Percentiles rank a stretch among this genome's conserved stretches.
phyloP scores from a whole-genome alignment of 2,888 invertebrate species.

The Crepidodera aurea region DNA sequence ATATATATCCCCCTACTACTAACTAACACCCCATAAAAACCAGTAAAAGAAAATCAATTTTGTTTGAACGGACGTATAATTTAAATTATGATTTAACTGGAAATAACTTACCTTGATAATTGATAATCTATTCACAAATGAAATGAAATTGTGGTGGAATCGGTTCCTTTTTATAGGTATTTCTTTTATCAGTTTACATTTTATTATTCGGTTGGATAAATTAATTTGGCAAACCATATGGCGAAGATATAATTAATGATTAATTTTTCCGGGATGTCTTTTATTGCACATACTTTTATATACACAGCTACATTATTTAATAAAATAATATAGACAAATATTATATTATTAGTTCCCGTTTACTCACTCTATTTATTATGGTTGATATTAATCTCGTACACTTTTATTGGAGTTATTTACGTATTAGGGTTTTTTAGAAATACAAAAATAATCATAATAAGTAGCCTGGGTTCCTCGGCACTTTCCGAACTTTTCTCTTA shows the following conservation, averaged over 20 bases:
- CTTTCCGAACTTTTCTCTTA: too few relatives aligned
- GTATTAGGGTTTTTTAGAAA: too few relatives aligned
- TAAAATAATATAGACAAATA: conserved; percentile 18
- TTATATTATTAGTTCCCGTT: conserved; percentile 1
- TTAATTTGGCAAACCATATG: conserved; percentile 34
- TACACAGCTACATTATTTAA: conserved; percentile 9
- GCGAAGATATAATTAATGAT: conserved; percentile 26
- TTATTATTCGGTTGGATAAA: conserved; percentile 28
- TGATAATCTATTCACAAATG: background rate
- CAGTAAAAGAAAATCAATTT: too few relatives aligned
- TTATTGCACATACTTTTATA: conserved; percentile 18
- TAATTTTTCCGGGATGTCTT: conserved; percentile 6
- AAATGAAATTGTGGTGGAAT: background rate
- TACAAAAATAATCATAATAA: too few relatives aligned
- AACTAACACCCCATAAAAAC: too few relatives aligned
- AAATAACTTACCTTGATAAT: background rate
- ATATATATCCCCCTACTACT: too few relatives aligned
- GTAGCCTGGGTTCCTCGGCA: too few relatives aligned
- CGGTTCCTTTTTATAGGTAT: conserved; percentile 16
- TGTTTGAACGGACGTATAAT: too few relatives aligned
- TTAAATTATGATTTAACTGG: too few relatives aligned
- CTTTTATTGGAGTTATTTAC: too few relatives aligned
- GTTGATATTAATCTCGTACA: too few relatives aligned
- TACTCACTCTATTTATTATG: background rate
- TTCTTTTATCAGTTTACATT: conserved; percentile 24